Evolutionary conservation across 2,797 vertebrate species (phyloP).

Genomic region (Chaunax sp.): DNA sequence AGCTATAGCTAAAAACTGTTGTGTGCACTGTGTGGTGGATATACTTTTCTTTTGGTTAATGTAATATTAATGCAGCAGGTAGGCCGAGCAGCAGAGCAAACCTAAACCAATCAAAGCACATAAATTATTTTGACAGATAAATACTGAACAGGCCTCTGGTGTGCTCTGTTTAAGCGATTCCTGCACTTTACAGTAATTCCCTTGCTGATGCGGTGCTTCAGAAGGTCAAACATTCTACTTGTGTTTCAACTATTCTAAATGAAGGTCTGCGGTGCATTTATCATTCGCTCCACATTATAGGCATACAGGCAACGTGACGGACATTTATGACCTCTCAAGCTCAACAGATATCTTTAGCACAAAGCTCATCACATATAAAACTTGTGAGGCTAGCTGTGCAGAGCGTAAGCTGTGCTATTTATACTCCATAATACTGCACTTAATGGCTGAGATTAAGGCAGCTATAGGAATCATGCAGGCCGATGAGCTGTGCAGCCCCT

Average conservation of each 20-base stretch:
- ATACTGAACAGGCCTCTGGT: conserved; percentile 9
- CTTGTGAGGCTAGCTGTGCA: conserved; percentile 35
- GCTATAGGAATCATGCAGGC: conserved; percentile 35
- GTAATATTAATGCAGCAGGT: conserved; percentile 36
- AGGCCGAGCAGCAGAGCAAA: conserved; percentile 11
- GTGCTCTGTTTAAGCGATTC: conserved; percentile 11
- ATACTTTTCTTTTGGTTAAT: conserved; percentile 10
- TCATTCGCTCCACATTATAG: conserved; percentile 4
- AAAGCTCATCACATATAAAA: conserved; percentile 44
- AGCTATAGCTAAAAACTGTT: conserved; percentile 5
- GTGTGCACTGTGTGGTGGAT: conserved; percentile 18
- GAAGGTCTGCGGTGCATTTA: conserved; percentile 9
- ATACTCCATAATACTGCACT: conserved; percentile 61
- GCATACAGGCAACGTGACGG: conserved; percentile 19
- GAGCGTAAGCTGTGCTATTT: conserved; percentile 56
- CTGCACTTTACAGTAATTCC: conserved; percentile 13
- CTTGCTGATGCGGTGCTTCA: neutral
- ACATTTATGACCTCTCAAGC: conserved; percentile 31
- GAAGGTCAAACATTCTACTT: conserved; percentile 32
- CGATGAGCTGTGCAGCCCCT: conserved; percentile 10
- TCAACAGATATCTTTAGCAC: conserved; percentile 27
- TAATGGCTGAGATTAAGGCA: conserved; percentile 63
- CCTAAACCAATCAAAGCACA: neutral
- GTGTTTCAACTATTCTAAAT: conserved; percentile 26
- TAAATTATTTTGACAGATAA: conserved; percentile 38